Evolutionary conservation across 2,797 vertebrate species (phyloP).

Genomic region (Anguilla megastoma): DNA sequence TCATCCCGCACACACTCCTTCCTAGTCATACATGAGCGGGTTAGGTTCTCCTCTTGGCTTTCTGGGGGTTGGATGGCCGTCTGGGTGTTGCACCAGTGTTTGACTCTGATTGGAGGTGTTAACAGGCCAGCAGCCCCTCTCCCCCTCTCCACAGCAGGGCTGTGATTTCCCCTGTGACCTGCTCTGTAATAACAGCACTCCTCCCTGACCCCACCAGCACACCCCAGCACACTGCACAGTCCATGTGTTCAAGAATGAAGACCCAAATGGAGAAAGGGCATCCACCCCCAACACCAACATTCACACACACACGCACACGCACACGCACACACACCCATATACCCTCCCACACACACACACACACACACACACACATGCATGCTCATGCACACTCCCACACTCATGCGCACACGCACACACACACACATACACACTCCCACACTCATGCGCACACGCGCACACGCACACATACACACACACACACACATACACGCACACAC

Average conservation of each 20-base stretch:
- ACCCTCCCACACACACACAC: background rate
- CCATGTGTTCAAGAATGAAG: conserved; percentile 33
- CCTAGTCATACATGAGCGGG: background rate
- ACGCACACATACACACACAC: background rate
- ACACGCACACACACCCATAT: background rate
- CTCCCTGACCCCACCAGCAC: background rate
- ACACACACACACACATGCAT: conserved; percentile 26
- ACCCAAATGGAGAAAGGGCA: conserved; percentile 33
- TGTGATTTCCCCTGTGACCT: conserved; percentile 58
- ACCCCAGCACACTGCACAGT: background rate
- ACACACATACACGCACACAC: background rate
- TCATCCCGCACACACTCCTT: background rate
- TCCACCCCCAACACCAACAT: conserved; percentile 34
- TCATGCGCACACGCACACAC: background rate
- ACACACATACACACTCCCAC: conserved; percentile 1
- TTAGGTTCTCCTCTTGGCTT: background rate
- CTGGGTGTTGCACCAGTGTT: background rate
- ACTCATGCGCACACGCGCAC: background rate
- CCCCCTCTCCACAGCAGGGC: conserved; percentile 18
- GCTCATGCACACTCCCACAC: no score
- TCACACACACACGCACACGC: background rate
- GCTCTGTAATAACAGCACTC: conserved; percentile 46
- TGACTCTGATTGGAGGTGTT: conserved; percentile 18
- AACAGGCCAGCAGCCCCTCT: background rate
- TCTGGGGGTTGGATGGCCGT: background rate